phyloP scores from a whole-genome alignment of 2,888 invertebrate species.

The Xanthorhoe designata region DNA sequence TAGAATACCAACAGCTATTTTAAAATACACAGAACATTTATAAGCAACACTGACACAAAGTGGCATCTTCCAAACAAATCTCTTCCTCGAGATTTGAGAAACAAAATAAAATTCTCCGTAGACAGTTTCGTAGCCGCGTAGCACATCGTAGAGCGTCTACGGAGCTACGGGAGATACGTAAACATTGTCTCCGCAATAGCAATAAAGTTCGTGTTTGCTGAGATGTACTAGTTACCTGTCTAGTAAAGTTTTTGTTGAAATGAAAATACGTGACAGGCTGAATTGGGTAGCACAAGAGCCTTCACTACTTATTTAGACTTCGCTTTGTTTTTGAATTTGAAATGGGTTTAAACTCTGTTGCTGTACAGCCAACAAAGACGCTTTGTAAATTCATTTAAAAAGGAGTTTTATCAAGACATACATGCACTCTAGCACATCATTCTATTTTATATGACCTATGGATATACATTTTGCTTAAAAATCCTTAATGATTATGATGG shows the following conservation, averaged over 20 bases:
- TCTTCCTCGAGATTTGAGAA: slow-evolving; percentile 27
- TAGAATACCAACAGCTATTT: background rate
- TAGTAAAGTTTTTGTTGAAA: background rate
- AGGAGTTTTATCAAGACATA: no score
- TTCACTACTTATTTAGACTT: background rate
- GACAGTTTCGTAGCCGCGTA: slow-evolving; percentile 32
- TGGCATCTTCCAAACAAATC: slow-evolving; percentile 28
- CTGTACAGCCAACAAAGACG: background rate
- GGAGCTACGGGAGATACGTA: slow-evolving; percentile 29
- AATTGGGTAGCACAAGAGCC: background rate
- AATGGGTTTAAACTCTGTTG: background rate
- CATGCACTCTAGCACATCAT: no score
- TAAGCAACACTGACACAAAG: slow-evolving; percentile 24
- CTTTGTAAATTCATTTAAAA: no score
- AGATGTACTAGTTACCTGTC: background rate
- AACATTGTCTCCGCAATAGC: slow-evolving; percentile 28
- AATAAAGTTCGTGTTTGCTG: slow-evolving; percentile 22
- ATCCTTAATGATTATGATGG: no score
- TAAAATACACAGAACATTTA: slow-evolving; percentile 1
- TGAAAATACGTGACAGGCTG: slow-evolving; percentile 4
- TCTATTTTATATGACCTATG: no score
- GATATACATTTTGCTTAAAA: no score
- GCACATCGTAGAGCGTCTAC: slow-evolving; percentile 35
- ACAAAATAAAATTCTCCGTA: slow-evolving; percentile 30
- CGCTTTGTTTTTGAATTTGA: background rate